Percentiles rank a stretch among this genome's conserved stretches.
These are phyloP conservation scores for Apis florea DNA, from an alignment of 1,140 invertebrate species.

Conservation along the genomic window DNA sequence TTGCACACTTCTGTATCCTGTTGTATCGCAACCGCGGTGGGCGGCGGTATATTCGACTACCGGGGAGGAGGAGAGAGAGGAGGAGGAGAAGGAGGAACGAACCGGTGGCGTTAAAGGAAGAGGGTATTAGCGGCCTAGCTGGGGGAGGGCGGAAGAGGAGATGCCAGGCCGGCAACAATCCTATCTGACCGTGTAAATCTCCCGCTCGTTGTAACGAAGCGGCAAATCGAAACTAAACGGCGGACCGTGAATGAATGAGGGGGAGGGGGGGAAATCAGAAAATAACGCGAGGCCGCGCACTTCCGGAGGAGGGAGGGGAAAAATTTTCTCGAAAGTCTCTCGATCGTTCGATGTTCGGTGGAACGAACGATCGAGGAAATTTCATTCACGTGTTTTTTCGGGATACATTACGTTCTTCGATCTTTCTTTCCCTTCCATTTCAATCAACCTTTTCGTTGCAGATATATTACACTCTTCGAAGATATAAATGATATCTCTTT, in stretches of 20 bases:
- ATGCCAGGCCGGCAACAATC: slow-evolving; percentile 70
- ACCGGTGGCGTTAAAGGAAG: slow-evolving; percentile 11
- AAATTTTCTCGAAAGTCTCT: too few species aligned
- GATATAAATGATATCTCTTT: too few species aligned
- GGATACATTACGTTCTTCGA: too few species aligned
- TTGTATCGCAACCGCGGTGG: background rate
- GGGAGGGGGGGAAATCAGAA: slow-evolving; percentile 77
- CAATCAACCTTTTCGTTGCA: too few species aligned
- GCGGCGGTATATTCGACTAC: background rate
- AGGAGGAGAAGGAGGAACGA: background rate
- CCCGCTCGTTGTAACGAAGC: slow-evolving; percentile 73
- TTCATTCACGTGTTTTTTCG: too few species aligned
- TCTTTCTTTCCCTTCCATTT: too few species aligned
- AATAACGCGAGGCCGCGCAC: slow-evolving; percentile 72
- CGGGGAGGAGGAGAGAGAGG: background rate
- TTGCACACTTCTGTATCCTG: background rate
- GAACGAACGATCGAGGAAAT: too few species aligned
- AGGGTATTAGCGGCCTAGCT: background rate
- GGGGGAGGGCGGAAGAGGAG: slow-evolving; percentile 19
- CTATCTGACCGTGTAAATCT: slow-evolving; percentile 76
- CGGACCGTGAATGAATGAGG: slow-evolving; percentile 72
- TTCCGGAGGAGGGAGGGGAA: too few species aligned
- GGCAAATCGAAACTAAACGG: slow-evolving; percentile 77
- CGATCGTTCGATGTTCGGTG: too few species aligned
- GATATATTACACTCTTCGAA: too few species aligned